Evolutionary conservation across 2,113 vertebrate genomes (phyloP), one percentile per base, ranked within the genome.

Genomic region (Budorcas taxicolor): DNA sequence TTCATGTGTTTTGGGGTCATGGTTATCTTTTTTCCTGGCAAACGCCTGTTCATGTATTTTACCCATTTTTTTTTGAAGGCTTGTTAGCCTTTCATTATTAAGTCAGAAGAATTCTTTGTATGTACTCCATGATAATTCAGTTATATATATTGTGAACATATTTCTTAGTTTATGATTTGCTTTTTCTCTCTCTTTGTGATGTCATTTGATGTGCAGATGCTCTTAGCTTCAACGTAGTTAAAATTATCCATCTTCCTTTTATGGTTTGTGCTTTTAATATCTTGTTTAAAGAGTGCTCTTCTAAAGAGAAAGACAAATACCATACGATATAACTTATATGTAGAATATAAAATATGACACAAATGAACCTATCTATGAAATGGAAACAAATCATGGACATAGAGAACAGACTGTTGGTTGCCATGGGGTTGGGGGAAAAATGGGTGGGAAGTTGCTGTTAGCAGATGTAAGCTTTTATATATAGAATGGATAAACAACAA

Each of bases 61-160:
- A 6, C 17, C 36, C 50, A 55, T 3, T 1, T 76, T 57, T 90
- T 33, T 13, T 0, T 1, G 43, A 14, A 27, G 3, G 12, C 36
- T 27, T 33, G 17, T 78, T 45, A 15, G 27, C 53, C 52, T 45
- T 78, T 87, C 21, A 21, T 64, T 78, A 76, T 57, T 23, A 78
- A 45, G 36, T 45, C 29, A 90, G 74, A 78, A 45, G 40, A 60
- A 80, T 47, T 80, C 19, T 80, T 80, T 80, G 29, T 17, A 60
- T n/a, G 1, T 58, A 40, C 31, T 60, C 53, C 29, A n/a, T 33
- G 47, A 16, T 55, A 45, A 57, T 45, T 45, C 50, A 89, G 64
- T 55, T 43, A 43, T 29, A 14, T 25, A 29, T 76, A 17, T 40
- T 33, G 36, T 7, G 47, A 88, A 14, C 64, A 21, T 55, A 52